Evolutionary conservation across 1,140 invertebrate genomes (phyloP), one percentile per base, ranked within the genome.

Genomic region (Apocrypta bakeri): DNA sequence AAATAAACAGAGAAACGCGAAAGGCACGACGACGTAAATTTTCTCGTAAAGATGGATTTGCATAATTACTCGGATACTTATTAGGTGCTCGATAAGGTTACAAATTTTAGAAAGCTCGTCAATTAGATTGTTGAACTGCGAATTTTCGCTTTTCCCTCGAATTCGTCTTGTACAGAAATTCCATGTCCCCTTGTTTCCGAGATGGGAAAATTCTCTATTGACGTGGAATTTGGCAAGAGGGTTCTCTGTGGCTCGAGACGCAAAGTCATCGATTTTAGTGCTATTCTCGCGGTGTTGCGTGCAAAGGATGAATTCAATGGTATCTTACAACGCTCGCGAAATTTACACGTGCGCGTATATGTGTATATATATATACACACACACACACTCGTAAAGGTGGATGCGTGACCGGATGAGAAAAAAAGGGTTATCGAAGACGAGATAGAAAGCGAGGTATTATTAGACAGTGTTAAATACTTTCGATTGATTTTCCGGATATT

Each of bases 151-250:
- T 56, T 21, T 56, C 48, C 48, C 48, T 21, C 21, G 7, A 56
- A 17, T 21, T 1, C 12, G 11, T 14, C 40, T 42, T 12, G 37
- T 42, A 12, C 12, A 11, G 29, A n/a, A 29, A 71, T 71, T 71
- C 66, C 29, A 12, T 4, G 21, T 73, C 21, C 71, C 25, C 71
- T 21, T 24, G 24, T 2, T 24, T 4, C n/a, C 25, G 24, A n/a
- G 42, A 42, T 9, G 71, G n/a, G 48, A 61, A 75, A 75, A 31
- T 75, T 61, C 48, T 9, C 48, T 31, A 61, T 75, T 61, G 27
- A 75, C 11, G 40, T 61, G 73, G 73, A 63, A 75, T 61, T 75
- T 14, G 27, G 73, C 73, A 21, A 56, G 27, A 37, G 42, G 48
- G 48, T 56, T 29, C 42, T 24, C 24, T 21, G 6, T 8, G 6